A percentile compares a stretch with the other conserved stretches of the same genome.
Evolutionary conservation across 2,797 vertebrate species (phyloP).

Genomic region (Parotocinclus haroldoi): DNA sequence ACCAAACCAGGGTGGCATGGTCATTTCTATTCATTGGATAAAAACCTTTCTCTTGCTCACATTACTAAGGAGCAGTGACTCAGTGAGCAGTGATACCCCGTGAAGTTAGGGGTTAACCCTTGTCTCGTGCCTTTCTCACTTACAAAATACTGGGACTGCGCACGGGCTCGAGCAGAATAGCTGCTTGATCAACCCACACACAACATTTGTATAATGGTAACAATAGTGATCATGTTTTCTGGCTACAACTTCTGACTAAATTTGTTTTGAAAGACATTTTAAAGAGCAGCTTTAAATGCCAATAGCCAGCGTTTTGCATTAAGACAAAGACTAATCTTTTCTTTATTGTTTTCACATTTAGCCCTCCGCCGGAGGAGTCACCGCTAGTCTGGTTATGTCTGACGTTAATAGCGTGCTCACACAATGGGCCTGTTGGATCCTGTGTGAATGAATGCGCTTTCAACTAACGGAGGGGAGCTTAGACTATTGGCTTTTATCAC

Average conservation of each 20-base stretch:
- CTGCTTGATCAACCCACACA: constrained; percentile 21
- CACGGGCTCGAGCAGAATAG: constrained; percentile 36
- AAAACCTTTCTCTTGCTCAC: too few species aligned
- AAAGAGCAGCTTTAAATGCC: neutral
- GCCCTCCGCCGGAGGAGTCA: neutral
- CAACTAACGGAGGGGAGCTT: constrained; percentile 54
- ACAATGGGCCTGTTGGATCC: constrained; percentile 57
- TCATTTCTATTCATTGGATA: too few species aligned
- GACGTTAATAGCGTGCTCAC: constrained; percentile 50
- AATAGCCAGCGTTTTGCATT: neutral
- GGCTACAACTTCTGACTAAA: neutral
- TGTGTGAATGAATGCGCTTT: constrained; percentile 55
- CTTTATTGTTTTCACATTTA: constrained; percentile 8
- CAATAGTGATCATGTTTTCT: neutral
- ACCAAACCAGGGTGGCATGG: too few species aligned
- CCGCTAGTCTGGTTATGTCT: constrained; percentile 32
- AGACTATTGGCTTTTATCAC: constrained; percentile 50
- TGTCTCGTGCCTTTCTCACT: too few species aligned
- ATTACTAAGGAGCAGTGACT: too few species aligned
- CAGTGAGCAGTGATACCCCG: too few species aligned
- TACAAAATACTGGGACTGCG: constrained; percentile 45
- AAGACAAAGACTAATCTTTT: neutral
- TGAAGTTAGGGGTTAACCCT: too few species aligned
- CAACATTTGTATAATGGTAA: neutral
- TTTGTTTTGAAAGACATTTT: neutral